phyloP scores from a whole-genome alignment of 2,797 vertebrate genomes.

The Melanotaenia parkinsoni region DNA sequence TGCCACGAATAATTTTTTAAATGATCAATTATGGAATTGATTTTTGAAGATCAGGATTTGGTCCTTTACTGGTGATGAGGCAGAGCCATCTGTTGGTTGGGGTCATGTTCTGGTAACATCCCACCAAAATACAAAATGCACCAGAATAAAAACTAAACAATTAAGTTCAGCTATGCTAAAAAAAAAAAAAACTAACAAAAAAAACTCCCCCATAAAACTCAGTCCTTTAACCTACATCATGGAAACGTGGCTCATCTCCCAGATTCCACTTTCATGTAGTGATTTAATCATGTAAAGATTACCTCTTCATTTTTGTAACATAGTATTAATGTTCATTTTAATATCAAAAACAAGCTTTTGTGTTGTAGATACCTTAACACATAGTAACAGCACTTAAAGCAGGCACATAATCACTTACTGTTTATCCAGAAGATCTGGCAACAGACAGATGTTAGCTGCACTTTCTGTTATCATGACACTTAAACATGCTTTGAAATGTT shows the following conservation, averaged over 20 bases:
- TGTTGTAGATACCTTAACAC: not conserved
- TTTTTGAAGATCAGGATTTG: no score
- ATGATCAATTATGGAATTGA: no score
- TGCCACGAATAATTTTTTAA: not conserved
- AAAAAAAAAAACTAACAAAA: no score
- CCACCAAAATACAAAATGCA: not conserved
- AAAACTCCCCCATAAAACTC: no score
- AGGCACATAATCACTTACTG: conserved; percentile 13
- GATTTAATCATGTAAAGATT: not conserved
- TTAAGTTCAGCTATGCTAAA: no score
- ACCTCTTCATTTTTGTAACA: not conserved
- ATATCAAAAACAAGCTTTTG: not conserved
- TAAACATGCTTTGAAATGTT: conserved; percentile 13
- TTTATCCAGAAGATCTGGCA: conserved; percentile 13
- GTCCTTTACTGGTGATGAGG: no score
- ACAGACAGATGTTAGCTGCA: not conserved
- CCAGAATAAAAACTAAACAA: not conserved
- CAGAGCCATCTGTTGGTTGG: no score
- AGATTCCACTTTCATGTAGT: no score
- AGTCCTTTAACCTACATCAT: not conserved
- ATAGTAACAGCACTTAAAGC: conserved; percentile 2
- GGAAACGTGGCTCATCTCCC: conserved; percentile 7
- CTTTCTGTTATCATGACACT: conserved; percentile 11
- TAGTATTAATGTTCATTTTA: not conserved
- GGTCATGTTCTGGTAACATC: not conserved